Evolutionary conservation across 2,888 invertebrate genomes (phyloP).

Genomic region (Euspilapteryx auroguttella): DNA sequence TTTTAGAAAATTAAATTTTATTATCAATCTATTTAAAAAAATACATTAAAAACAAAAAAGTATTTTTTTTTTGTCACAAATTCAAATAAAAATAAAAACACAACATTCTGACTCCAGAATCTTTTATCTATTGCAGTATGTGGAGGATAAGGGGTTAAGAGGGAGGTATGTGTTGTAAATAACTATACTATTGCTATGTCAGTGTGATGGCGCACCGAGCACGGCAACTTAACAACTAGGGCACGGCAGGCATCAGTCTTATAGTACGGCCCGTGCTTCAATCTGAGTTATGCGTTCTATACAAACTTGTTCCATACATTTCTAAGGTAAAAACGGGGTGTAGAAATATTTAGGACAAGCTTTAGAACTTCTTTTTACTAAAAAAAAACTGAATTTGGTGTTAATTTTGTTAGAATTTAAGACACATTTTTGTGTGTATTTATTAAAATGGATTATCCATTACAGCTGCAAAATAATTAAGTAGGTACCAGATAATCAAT

Average conservation of each 20-base stretch:
- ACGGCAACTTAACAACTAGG: slow-evolving; percentile 19
- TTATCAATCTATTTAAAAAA: no score
- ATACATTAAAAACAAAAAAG: no score
- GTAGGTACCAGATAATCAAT: no score
- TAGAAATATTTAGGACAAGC: neutral
- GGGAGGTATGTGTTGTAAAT: slow-evolving; percentile 37
- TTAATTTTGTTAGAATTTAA: no score
- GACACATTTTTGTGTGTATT: no score
- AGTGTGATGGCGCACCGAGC: slow-evolving; percentile 16
- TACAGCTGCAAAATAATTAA: no score
- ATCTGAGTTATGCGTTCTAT: slow-evolving; percentile 3
- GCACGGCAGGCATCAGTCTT: slow-evolving; percentile 39
- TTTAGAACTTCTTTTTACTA: no score
- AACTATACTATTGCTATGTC: slow-evolving; percentile 35
- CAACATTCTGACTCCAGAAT: slow-evolving; percentile 18
- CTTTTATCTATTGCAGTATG: slow-evolving; percentile 47
- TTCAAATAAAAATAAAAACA: no score
- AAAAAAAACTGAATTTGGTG: no score
- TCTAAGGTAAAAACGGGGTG: neutral
- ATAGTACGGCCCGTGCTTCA: slow-evolving; percentile 15
- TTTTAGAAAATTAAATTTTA: no score
- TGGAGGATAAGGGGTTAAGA: slow-evolving; percentile 34
- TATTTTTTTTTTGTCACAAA: no score
- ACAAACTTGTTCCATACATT: slow-evolving; percentile 1
- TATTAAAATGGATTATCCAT: no score